Conservation (phyloP, 2,888 invertebrate species). For the Athetis lepigone region DNA sequence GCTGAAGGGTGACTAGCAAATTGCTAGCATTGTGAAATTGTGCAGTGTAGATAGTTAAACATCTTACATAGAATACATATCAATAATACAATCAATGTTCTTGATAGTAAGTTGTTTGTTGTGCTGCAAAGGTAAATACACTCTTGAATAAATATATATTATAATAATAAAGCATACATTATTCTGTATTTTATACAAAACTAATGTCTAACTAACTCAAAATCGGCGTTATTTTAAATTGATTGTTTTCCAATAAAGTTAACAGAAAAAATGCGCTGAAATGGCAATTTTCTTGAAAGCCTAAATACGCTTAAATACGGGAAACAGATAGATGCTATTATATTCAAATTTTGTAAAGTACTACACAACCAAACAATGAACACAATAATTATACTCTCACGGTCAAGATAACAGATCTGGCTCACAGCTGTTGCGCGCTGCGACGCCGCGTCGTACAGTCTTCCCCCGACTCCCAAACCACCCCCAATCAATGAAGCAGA, state of each 20-base stretch:
- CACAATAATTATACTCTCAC: constrained; percentile 84
- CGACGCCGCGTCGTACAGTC: constrained; percentile 77
- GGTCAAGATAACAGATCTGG: constrained; percentile 86
- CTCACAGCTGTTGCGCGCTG: constrained; percentile 86
- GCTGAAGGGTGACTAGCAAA: constrained; percentile 28
- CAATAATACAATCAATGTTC: not conserved
- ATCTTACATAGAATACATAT: constrained; percentile 1
- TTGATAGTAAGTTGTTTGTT: not conserved
- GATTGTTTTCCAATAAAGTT: constrained; percentile 20
- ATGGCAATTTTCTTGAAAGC: constrained; percentile 37
- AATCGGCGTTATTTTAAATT: constrained; percentile 9
- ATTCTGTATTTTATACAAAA: constrained; percentile 18
- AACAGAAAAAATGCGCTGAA: constrained; percentile 18
- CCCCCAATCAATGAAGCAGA: constrained; percentile 80
- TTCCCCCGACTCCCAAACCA: constrained; percentile 75
- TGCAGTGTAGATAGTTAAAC: not conserved
- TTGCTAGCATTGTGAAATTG: constrained; percentile 30
- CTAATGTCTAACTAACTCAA: constrained; percentile 25
- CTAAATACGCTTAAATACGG: constrained; percentile 35
- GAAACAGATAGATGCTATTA: constrained; percentile 41
- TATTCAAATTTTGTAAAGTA: constrained; percentile 56
- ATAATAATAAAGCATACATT: not conserved
- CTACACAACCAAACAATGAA: constrained; percentile 71
- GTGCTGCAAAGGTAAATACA: not conserved
- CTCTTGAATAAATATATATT: constrained; percentile 11